These are phyloP conservation scores for Balaeniceps rex DNA, from an alignment of 2,113 vertebrate species.

Conservation along the genomic window DNA sequence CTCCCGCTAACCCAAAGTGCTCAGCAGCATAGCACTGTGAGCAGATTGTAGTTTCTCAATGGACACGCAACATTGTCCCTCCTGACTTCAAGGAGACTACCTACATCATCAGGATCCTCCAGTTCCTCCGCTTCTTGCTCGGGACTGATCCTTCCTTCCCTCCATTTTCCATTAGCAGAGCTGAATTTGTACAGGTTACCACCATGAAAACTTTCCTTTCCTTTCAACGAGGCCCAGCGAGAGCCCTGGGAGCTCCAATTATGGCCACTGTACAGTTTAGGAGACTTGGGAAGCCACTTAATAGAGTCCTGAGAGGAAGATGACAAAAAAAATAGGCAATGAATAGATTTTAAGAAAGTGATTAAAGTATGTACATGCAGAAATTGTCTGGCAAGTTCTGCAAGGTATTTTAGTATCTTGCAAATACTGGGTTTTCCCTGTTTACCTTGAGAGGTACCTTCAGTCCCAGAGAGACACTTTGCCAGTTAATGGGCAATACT, in stretches of 20 bases:
- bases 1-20: not conserved
- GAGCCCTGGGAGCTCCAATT: constrained; percentile 69
- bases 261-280: constrained; percentile 56
- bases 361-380: not conserved
- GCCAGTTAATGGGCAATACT: not conserved
- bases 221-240: constrained; percentile 59
- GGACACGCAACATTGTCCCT: not conserved
- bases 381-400: not conserved
- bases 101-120: constrained; percentile 64
- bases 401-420: not conserved
- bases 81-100: not conserved
- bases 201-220: constrained; percentile 57
- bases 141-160: constrained; percentile 54
- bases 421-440: not conserved
- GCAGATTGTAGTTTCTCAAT: not conserved
- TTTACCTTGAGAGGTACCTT: not conserved
- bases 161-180: constrained; percentile 61
- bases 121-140: constrained; percentile 74
- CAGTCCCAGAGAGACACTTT: not conserved
- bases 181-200: constrained; percentile 54
- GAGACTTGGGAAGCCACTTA: constrained; percentile 69
- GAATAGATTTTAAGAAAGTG: not conserved
- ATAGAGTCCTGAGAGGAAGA: constrained; percentile 36
- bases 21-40: accelerated
- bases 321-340: not conserved